Evolutionary conservation across 2,113 vertebrate genomes (phyloP).

Genomic region (Carassius gibelio): DNA sequence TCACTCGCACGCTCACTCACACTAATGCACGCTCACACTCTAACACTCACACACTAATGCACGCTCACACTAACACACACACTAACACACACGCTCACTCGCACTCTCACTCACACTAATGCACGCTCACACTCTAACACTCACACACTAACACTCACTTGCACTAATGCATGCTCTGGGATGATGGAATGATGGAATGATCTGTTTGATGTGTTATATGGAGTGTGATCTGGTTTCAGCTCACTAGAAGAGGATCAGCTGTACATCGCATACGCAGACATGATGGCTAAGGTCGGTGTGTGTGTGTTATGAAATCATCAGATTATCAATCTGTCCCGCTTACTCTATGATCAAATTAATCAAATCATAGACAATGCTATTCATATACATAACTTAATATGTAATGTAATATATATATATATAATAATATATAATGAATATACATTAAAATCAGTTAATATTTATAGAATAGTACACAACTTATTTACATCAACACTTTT

Average conservation of each 20-base stretch:
- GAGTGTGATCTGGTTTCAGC: constrained; percentile 66
- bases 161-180: too few relatives aligned
- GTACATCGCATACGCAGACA: constrained; percentile 94
- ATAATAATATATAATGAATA: neutral
- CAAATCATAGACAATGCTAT: neutral
- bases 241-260: constrained; percentile 91
- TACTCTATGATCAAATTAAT: neutral
- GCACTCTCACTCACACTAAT: too few relatives aligned
- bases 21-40: too few relatives aligned
- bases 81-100: too few relatives aligned
- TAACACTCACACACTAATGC: too few relatives aligned
- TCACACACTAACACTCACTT: too few relatives aligned
- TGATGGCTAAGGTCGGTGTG: constrained; percentile 95
- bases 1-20: too few relatives aligned
- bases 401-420: neutral
- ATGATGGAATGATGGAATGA: too few relatives aligned
- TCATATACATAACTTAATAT: neutral
- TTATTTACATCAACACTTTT: too few relatives aligned
- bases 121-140: too few relatives aligned
- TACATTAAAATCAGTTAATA: neutral
- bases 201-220: neutral
- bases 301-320: neutral
- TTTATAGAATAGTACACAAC: too few relatives aligned
- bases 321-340: neutral
- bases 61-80: too few relatives aligned